Conservation (phyloP, 2,113 vertebrate species). For the Balaenoptera acutorostrata region DNA sequence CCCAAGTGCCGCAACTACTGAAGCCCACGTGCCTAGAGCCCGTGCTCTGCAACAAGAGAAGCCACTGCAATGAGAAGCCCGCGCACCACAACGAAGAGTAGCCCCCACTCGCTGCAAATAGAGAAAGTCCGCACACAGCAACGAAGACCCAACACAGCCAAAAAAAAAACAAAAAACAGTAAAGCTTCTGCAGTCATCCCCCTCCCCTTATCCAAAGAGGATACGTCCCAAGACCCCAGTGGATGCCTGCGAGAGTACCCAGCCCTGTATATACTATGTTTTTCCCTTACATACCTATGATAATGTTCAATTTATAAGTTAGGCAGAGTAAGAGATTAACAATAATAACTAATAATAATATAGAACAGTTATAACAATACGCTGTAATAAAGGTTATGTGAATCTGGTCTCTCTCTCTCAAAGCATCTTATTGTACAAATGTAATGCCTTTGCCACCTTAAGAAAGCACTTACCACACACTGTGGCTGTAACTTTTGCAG, state of each 20-base stretch:
- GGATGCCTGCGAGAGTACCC: neutral
- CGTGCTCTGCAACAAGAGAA: no score
- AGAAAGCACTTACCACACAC: neutral
- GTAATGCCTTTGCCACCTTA: neutral
- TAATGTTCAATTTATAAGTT: neutral
- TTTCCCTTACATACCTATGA: neutral
- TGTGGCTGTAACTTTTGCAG: neutral
- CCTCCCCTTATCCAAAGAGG: neutral
- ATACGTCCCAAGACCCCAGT: neutral
- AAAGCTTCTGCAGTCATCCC: neutral
- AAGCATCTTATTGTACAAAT: neutral
- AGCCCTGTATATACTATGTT: neutral
- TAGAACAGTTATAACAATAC: neutral
- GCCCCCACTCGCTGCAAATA: no score
- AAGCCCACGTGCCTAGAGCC: no score
- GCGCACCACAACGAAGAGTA: no score
- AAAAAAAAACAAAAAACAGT: no score
- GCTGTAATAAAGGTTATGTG: neutral
- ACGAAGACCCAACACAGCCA: no score
- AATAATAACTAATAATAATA: neutral
- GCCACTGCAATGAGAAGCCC: no score
- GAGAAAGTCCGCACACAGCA: rapidly evolving
- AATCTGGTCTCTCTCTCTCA: neutral
- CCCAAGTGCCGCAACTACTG: no score
- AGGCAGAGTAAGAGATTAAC: neutral